Base-by-base conservation (phyloP, 2,797 vertebrate genomes). In the Hypotaenidia okinawae region DNA sequence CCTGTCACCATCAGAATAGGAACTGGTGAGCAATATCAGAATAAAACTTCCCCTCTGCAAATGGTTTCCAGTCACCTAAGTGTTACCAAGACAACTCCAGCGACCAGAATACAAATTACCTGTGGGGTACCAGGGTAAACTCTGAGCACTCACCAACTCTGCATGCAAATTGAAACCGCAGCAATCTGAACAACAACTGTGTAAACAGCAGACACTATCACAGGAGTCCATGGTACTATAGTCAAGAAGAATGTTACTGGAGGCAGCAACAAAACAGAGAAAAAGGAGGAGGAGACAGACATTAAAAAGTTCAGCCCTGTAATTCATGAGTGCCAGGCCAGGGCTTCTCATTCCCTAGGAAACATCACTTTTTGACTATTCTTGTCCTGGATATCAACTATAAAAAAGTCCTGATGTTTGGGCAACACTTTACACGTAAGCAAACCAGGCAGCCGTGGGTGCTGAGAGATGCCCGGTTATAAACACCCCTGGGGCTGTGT, bases 1-100 rank as follows among this genome's bases (percentile, higher is more conserved):
- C 49, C 95, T 96, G 88, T 95, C 98, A 98, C 96, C 97, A 98
- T 95, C 97, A 96, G 95, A 93, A 95, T 84, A 96, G 97, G 97
- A 97, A 98, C 97, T 27, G 35, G 98, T 97, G 97, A 98, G 97
- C 92, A 96, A 93, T 93, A 97, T 86, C 96, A 91, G 96, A 98
- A 98, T 97, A 96, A 89, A 93, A 98, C 97, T 98, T 99, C 98
- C 98, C 98, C 96, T 98, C 95, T 81, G 94, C 95, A 98, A 98
- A 98, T 98, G 98, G 98, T 99, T 98, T 97, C 98, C 98, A 98
- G 98, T 98, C 98, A 98, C 98, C 98, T 98, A 95, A 94, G 96
- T 92, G 99, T 99, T 99, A 98, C 99, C 99, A 99, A 96, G 99
- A 98, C 98, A 97, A 99, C 99, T 96, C 95, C 91, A 94, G 95